Conservation (phyloP, 2,888 invertebrate species). For the Oscheius myriophilus region DNA sequence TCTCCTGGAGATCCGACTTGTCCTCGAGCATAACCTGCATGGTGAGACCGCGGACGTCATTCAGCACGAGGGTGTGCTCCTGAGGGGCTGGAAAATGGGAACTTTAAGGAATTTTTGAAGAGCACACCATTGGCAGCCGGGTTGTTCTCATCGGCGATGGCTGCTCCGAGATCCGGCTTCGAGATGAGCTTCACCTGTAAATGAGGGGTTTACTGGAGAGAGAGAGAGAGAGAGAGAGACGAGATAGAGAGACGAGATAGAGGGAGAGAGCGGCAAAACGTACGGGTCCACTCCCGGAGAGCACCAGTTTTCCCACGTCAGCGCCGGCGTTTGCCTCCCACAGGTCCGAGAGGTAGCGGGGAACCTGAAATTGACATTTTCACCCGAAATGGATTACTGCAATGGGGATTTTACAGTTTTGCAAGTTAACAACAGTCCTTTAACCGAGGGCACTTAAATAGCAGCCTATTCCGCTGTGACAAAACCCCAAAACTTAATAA, state of each 20-base stretch:
- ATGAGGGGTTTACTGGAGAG: background rate
- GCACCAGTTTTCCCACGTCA: conserved; percentile 23
- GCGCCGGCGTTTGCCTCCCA: conserved; percentile 30
- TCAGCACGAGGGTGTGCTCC: conserved; percentile 20
- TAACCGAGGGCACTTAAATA: too few relatives aligned
- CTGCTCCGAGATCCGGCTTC: background rate
- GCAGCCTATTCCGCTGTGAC: too few relatives aligned
- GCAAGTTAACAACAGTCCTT: too few relatives aligned
- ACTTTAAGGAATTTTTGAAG: background rate
- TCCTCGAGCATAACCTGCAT: conserved; percentile 66
- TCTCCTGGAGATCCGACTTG: conserved; percentile 48
- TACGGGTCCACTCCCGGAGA: background rate
- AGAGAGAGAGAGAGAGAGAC: background rate
- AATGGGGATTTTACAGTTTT: too few relatives aligned
- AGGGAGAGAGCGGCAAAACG: background rate
- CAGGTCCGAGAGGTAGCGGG: conserved; percentile 31
- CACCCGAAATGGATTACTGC: background rate
- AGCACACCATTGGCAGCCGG: background rate
- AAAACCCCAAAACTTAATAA: too few relatives aligned
- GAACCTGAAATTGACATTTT: conserved; percentile 18
- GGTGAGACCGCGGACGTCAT: conserved; percentile 42
- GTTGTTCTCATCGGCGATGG: background rate
- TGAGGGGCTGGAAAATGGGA: conserved; percentile 13
- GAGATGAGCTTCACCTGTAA: conserved; percentile 8
- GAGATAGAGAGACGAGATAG: background rate